Evolutionary conservation across 2,888 invertebrate species (phyloP), one percentile per base, ranked within the genome.

Genomic region (Malthinus flaveolus): DNA sequence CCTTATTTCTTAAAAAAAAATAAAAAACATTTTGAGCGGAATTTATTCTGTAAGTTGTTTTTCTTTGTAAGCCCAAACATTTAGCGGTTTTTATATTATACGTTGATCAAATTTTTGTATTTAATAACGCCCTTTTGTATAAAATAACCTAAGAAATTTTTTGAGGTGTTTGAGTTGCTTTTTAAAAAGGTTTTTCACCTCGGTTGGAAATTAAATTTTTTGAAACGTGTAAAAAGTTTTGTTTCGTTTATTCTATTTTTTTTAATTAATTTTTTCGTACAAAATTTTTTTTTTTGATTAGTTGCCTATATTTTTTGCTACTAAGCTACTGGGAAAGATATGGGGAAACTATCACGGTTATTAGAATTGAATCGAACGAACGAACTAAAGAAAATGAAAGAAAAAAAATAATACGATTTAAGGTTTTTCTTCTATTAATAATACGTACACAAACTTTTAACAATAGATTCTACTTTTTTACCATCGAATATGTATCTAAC

Each of bases 41-140:
- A 67, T 64, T 65, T 58, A 62, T 65, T 64, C 64, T 63, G 61
- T 59, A 61, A 63, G 54, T 62, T 60, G 60, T 60, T 65, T 65
- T 57, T 58, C 46, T 59, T 61, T 61, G 57, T 59, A 50, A 60
- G 65, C 66, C 67, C 68, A 68, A 67, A 65, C 66, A 67, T 67
- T 66, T 66, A 67, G 64, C 62, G 50, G 42, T 46, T 49, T 33
- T 42, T 45, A 36, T 36, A 12, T 12, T 37, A 13, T 37, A 39
- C 23, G 13, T 42, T 15, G 13, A 42, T 42, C 15, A 15, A n/a
- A 42, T 42, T 13, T 42, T 9, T 42, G 10, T 42, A 42, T 42
- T 11, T 10, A 11, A 42, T 42, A 42, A 15, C 13, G 13, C 15
- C 15, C 39, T 42, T 42, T 42, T 42, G 39, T 42, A 42, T 42